These are phyloP conservation scores for Hycleus cichorii DNA, from an alignment of 1,140 invertebrate species.

Conservation along the genomic window DNA sequence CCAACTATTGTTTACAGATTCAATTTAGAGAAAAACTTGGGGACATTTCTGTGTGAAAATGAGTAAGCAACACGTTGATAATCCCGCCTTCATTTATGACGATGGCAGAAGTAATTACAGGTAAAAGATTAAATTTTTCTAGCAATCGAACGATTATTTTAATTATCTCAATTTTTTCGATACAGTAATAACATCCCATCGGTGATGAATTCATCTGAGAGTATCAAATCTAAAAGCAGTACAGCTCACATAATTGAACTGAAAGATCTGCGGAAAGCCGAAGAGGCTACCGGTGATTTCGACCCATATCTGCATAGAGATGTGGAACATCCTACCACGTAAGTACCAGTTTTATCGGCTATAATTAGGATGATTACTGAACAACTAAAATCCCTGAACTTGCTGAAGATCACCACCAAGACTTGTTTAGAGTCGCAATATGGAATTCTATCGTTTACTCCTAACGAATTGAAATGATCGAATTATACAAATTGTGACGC, in stretches of 20 bases:
- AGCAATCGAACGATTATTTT: too few species aligned
- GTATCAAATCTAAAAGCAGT: conserved; percentile 15
- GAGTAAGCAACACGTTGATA: background rate
- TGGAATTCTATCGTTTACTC: too few species aligned
- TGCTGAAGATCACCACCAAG: too few species aligned
- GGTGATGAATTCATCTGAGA: conserved; percentile 22
- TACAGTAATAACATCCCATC: conserved; percentile 18
- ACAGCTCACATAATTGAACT: conserved; percentile 22
- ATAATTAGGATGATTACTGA: too few species aligned
- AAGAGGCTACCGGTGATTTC: conserved; percentile 41
- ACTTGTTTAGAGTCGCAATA: too few species aligned
- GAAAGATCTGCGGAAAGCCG: conserved; percentile 22
- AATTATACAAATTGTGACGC: too few species aligned
- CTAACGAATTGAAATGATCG: too few species aligned
- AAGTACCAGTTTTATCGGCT: conserved; percentile 36
- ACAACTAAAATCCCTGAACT: too few species aligned
- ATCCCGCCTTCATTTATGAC: conserved; percentile 5
- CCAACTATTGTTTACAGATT: too few species aligned
- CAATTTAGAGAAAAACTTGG: too few species aligned
- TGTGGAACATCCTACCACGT: conserved; percentile 65
- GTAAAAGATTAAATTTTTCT: background rate
- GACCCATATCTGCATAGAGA: conserved; percentile 57
- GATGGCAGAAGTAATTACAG: conserved; percentile 6
- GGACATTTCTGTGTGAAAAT: background rate
- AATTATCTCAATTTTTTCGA: background rate